Percentiles rank a stretch among this genome's conserved stretches.
These are phyloP conservation scores for Gallinago media DNA, from an alignment of 2,113 vertebrate genomes.

Conservation along the genomic window DNA sequence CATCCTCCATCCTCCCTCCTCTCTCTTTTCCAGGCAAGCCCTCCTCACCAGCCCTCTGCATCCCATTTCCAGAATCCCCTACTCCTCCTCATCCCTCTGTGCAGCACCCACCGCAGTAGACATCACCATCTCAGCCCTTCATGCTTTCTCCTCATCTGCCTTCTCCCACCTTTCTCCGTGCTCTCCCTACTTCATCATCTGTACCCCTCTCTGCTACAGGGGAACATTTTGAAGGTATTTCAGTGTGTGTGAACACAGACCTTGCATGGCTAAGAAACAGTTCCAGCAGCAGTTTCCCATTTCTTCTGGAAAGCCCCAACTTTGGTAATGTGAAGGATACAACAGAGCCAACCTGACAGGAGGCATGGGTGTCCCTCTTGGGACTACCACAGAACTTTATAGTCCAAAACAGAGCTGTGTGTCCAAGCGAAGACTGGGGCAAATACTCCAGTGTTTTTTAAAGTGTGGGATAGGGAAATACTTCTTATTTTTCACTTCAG, in stretches of 20 bases:
- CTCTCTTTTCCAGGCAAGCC: neutral
- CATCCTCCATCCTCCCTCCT: neutral
- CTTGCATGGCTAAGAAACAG: neutral
- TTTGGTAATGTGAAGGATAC: neutral
- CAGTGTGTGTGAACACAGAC: neutral
- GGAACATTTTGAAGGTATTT: neutral
- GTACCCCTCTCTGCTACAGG: neutral
- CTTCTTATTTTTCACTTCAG: neutral
- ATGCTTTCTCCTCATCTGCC: neutral
- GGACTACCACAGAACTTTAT: neutral
- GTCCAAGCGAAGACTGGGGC: neutral
- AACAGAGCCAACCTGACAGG: neutral
- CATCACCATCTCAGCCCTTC: neutral
- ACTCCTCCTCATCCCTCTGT: fast-evolving
- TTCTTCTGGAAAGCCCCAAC: neutral
- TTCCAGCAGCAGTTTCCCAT: neutral
- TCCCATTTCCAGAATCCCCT: neutral
- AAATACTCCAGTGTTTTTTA: neutral
- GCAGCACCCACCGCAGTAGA: neutral
- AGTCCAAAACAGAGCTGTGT: neutral
- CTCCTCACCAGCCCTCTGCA: neutral
- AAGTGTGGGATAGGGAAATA: neutral
- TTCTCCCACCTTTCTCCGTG: neutral
- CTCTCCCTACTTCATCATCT: neutral
- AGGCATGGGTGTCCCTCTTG: neutral